These are phyloP conservation scores for Mycogona germanica DNA, from an alignment of 2,888 invertebrate species.

Conservation along the genomic window DNA sequence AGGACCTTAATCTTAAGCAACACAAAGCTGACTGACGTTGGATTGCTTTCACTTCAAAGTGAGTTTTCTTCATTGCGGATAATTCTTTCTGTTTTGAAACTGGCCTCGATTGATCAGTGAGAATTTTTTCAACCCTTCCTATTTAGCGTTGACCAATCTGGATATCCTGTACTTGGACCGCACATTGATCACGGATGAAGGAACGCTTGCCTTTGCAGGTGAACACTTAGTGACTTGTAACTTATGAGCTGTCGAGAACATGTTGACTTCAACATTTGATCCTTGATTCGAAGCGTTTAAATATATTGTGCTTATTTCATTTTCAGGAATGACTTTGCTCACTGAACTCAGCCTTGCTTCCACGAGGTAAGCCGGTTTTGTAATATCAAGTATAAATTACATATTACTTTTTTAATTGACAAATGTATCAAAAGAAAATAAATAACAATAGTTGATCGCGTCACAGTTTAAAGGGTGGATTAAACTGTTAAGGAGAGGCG, in stretches of 20 bases:
- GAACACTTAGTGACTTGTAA: neutral
- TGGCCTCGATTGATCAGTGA: too few relatives aligned
- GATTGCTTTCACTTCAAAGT: conserved; percentile 2
- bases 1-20: neutral
- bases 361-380: conserved; percentile 6
- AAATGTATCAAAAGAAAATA: too few relatives aligned
- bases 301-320: too few relatives aligned
- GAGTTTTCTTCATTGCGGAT: neutral
- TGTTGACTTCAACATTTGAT: neutral
- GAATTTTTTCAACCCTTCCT: neutral
- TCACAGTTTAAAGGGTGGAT: too few relatives aligned
- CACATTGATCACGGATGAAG: conserved; percentile 1
- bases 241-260: neutral
- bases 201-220: neutral
- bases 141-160: neutral
- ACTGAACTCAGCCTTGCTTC: conserved; percentile 2
- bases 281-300: neutral
- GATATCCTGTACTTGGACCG: conserved; percentile 6
- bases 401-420: too few relatives aligned
- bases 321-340: neutral
- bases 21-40: conserved; percentile 1
- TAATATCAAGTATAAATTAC: too few relatives aligned
- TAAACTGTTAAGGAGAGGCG: too few relatives aligned
- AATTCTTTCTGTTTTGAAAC: neutral
- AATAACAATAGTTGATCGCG: too few relatives aligned